Base-by-base conservation (phyloP, 2,888 invertebrate species). In the Kryphioiulus occultus region DNA sequence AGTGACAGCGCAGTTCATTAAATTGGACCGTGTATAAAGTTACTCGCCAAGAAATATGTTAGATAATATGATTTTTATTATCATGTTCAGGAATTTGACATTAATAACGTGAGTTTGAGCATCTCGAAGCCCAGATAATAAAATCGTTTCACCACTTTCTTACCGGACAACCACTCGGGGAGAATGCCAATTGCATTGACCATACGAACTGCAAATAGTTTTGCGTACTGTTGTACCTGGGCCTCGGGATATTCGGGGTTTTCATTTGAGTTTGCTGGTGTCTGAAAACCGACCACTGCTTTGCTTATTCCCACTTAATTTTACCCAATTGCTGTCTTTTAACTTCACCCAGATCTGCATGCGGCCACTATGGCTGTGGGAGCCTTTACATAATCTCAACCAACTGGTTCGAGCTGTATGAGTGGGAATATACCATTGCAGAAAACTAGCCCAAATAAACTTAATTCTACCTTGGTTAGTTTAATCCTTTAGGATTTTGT, bases 11-110 rank as follows among this genome's bases (percentile, higher is more conserved):
- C 26, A 68, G 68, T 68, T 68, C 68, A 68, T 68, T 7, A 68
- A 26, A 10, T 68, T 68, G 26, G 26, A 26, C 68, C 10, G 68
- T 10, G 26, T 22, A 68, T 68, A 68, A 68, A 68, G 68, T 68
- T 68, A 68, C 68, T 26, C 22, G 26, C 9, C 9, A 22, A 59
- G n/a, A 47, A 68, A 68, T 26, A 68, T 68, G 68, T 68, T 68
- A 68, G 68, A 68, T 68, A 68, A n/a, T n/a, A 68, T 26, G 10
- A 59, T 59, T 68, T 68, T 68, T 68, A 68, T 68, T 68, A 68
- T 9, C 26, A 26, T 68, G 68, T 10, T 68, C 7, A 68, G 22
- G 68, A 68, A 68, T 68, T 68, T 68, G 68, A 26, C 68, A 68
- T 68, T 26, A 68, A 22, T 22, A 68, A 68, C 26, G 22, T 68